Conservation (phyloP, 2,888 invertebrate species). For the Ommatoiulus sabulosus region DNA sequence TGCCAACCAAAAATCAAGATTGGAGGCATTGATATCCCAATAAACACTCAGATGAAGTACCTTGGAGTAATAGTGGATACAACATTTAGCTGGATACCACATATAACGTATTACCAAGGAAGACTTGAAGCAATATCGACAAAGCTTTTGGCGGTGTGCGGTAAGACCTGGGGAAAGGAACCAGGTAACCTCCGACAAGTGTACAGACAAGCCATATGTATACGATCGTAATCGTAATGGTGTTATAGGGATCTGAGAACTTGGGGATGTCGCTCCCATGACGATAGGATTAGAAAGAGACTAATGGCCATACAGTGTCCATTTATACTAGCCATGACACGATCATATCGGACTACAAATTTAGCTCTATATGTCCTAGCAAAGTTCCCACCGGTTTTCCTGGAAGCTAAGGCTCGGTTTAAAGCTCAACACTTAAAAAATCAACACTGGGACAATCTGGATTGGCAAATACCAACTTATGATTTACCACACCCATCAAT, state of each 20-base stretch:
- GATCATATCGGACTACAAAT: not conserved
- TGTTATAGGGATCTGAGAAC: not conserved
- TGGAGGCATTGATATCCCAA: not conserved
- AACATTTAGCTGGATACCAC: not conserved
- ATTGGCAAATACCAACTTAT: too few species aligned
- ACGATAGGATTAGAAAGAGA: not conserved
- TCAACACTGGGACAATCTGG: too few species aligned
- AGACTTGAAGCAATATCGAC: not conserved
- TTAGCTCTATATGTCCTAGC: not conserved
- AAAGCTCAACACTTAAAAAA: too few species aligned
- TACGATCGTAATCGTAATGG: too few species aligned
- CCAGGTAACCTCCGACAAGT: not conserved
- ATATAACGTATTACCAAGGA: not conserved
- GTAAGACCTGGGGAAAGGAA: not conserved
- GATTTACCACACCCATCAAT: too few species aligned
- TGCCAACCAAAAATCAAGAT: too few species aligned
- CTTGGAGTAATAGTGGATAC: not conserved
- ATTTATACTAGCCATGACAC: not conserved
- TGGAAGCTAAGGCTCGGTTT: too few species aligned
- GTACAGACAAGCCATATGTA: not conserved
- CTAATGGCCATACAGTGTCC: not conserved
- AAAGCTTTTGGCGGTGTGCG: not conserved
- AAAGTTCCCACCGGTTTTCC: not conserved
- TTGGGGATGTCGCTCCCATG: not conserved
- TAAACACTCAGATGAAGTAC: not conserved